phyloP scores from a whole-genome alignment of 2,113 vertebrate species.

The Astatoreochromis straeleni region DNA sequence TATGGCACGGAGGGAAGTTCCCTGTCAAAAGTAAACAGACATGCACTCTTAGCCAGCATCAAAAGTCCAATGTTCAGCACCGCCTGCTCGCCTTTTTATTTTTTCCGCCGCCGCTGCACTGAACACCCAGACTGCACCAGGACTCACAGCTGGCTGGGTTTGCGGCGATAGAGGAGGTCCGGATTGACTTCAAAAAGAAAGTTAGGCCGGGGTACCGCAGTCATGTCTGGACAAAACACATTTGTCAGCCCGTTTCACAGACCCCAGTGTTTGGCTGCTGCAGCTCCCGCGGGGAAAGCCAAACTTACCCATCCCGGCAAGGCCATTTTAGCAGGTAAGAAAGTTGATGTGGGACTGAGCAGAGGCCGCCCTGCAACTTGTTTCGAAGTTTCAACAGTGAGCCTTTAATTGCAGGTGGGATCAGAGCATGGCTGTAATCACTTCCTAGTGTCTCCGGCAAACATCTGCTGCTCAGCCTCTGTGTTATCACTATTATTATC shows the following conservation, averaged over 20 bases:
- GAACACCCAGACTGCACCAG: not conserved
- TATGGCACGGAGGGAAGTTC: not conserved
- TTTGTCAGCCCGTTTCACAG: not conserved
- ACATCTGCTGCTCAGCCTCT: not conserved
- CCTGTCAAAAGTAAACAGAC: not conserved
- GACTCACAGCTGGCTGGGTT: not conserved
- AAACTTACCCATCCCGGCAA: conserved; percentile 3
- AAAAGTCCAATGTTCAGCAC: not conserved
- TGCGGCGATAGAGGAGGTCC: not conserved
- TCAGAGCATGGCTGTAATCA: not conserved
- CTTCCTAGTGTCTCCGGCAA: not conserved
- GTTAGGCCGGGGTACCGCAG: not conserved
- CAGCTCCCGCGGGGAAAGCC: conserved; percentile 3
- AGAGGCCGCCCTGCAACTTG: not conserved
- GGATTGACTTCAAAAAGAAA: not conserved
- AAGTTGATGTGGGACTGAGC: not conserved
- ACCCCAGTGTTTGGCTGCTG: not conserved
- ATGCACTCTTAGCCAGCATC: not conserved
- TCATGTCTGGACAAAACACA: not conserved
- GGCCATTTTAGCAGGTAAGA: conserved; percentile 20
- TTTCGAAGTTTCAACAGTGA: not conserved
- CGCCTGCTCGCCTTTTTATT: not conserved
- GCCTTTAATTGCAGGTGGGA: not conserved
- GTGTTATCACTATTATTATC: not conserved
- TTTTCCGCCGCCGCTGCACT: not conserved